Evolutionary conservation across 2,888 invertebrate genomes (phyloP), one percentile per base, ranked within the genome.

Genomic region (Argynnis bischoffii): DNA sequence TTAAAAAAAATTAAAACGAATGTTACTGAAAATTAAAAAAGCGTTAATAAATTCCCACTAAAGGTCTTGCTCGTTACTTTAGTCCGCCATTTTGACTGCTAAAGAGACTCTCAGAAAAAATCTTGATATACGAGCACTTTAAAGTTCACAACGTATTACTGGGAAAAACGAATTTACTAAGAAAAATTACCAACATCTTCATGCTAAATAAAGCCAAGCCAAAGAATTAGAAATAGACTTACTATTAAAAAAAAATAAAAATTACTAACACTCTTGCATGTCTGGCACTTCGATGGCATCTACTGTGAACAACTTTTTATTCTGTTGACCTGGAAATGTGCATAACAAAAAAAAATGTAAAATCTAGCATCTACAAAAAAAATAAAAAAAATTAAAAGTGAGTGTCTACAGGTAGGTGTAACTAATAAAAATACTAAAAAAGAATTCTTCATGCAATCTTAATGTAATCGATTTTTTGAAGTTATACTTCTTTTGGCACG

Each of bases 251-350:
- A 74, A 72, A 74, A 72, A 76, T 70, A 76, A 75, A 75, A 74
- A 78, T 82, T 92, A 92, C 92, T 90, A 90, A 92, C 92, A 79
- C 80, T 92, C 89, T 78, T 91, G 91, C 86, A 92, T 87, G 77
- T 91, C 89, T 55, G 90, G 90, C 63, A 92, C 90, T 74, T 91
- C 92, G 70, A 91, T 86, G 81, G 85, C 85, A 63, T 92, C 89
- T 78, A 90, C 86, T 67, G 83, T 78, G 81, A 91, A 90, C 74
- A 83, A 79, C 74, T 83, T 88, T 88, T 79, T 90, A 84, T 72
- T 84, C 75, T 83, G 84, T 70, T 74, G 75, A 83, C 81, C 92
- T 92, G 92, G 74, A 93, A 93, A 79, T 79, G 77, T 79, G 76
- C 67, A 75, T 47, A 71, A 80, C 76, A 79, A 73, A 66, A 76